Evolutionary conservation across 1,140 invertebrate species (phyloP), one percentile per base, ranked within the genome.

Genomic region (Drosophila jambulina): DNA sequence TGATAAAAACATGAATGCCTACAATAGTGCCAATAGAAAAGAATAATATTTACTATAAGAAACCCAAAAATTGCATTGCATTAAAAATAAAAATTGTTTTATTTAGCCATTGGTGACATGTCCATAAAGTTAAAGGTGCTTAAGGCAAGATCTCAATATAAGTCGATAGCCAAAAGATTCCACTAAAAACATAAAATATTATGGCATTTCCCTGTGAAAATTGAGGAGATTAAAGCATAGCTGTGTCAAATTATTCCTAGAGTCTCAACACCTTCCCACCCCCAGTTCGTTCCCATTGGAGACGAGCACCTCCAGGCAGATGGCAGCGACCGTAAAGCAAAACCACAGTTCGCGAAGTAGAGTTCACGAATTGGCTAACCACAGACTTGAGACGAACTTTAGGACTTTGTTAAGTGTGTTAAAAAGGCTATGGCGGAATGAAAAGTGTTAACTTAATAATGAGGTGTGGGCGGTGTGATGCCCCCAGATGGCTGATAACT

Each of bases 351-450:
- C 6, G n/a, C 29, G 3, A 38, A 38, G 19, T 60, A 61, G 3
- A 71, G 48, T 59, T 49, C 68, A 59, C 69, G 43, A 71, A 49
- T 34, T 51, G 12, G 36, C 15, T 49, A 40, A 59, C 43, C 43
- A 42, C 53, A 49, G 46, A 45, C 34, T 27, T 12, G 4, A 25
- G 17, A 23, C 21, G 34, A 70, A 27, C 29, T 72, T 72, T 72
- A 72, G 48, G 34, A 51, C 36, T 71, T 60, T 72, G 69, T 38
- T 72, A 72, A 72, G 36, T 72, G 69, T 71, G 45, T 36, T 72
- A 72, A 72, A 49, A 19, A 15, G 9, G 5, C 5, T 19, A 34
- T 34, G 13, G 10, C 48, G 10, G 25, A 58, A 29, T 49, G 21
- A 63, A 64, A 45, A 56, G 65, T 72, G 67, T 40, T 19, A 58